These are phyloP conservation scores for Phengaris alcon DNA, from an alignment of 2,888 invertebrate genomes.

Conservation along the genomic window DNA sequence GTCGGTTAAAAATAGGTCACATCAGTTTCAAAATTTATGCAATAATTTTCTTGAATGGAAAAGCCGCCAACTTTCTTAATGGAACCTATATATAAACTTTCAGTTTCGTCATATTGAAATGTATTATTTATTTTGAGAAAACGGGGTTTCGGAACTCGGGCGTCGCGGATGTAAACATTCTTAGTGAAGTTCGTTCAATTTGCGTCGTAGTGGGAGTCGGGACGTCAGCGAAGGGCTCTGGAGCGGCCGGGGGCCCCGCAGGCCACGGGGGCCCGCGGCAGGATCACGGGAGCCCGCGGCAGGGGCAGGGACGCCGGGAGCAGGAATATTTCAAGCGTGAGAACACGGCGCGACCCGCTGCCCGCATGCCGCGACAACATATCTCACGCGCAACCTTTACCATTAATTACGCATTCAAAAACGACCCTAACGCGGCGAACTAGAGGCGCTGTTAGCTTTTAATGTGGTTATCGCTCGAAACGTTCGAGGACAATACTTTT, in stretches of 20 bases:
- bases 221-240: conserved; percentile 70
- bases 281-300: conserved; percentile 40
- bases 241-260: conserved; percentile 45
- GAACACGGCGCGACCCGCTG: conserved; percentile 78
- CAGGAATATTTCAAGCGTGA: conserved; percentile 80
- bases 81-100: conserved; percentile 15
- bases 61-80: conserved; percentile 8
- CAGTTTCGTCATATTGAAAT: conserved; percentile 5
- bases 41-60: conserved; percentile 15
- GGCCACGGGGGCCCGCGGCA: conserved; percentile 41
- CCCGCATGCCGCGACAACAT: conserved; percentile 79
- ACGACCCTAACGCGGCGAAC: conserved; percentile 48
- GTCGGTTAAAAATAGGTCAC: not conserved
- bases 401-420: conserved; percentile 48
- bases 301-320: conserved; percentile 55
- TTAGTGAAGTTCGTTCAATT: conserved; percentile 71
- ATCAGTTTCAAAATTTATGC: conserved; percentile 1
- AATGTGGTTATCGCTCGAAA: conserved; percentile 72
- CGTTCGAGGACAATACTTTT: conserved; percentile 79
- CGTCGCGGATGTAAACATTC: conserved; percentile 59
- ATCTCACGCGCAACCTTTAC: conserved; percentile 76
- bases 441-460: conserved; percentile 53
- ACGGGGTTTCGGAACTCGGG: conserved; percentile 4
- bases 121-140: not conserved
- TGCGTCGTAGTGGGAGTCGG: conserved; percentile 65